phyloP scores from a whole-genome alignment of 2,113 vertebrate genomes.

The Pelecanus crispus region DNA sequence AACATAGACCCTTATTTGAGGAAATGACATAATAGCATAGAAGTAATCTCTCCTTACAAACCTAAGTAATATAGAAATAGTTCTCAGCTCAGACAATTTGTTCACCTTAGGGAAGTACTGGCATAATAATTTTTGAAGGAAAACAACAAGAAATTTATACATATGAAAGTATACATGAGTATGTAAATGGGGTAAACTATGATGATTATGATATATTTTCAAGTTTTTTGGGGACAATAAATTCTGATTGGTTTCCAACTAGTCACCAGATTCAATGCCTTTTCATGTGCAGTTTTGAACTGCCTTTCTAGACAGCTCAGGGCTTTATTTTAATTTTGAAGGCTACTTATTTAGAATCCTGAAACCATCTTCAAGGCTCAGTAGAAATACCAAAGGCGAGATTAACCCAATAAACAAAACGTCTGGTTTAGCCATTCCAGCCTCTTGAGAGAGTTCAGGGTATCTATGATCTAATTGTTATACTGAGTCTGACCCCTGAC shows the following conservation, averaged over 20 bases:
- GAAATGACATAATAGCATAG: constrained; percentile 33
- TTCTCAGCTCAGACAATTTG: neutral
- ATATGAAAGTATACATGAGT: neutral
- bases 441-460: neutral
- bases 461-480: neutral
- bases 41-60: neutral
- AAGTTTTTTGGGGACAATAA: neutral
- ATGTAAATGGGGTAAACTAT: neutral
- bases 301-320: neutral
- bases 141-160: neutral
- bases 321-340: neutral
- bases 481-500: neutral
- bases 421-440: neutral
- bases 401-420: neutral
- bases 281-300: neutral
- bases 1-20: constrained; percentile 36
- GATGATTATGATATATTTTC: neutral
- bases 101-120: neutral
- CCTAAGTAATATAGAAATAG: neutral
- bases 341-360: neutral
- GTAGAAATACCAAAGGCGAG: neutral
- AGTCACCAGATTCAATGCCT: neutral
- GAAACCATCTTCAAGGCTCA: neutral
- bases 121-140: neutral
- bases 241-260: neutral